These are phyloP conservation scores for Dascillus cervinus DNA, from an alignment of 2,888 invertebrate species.

Conservation along the genomic window DNA sequence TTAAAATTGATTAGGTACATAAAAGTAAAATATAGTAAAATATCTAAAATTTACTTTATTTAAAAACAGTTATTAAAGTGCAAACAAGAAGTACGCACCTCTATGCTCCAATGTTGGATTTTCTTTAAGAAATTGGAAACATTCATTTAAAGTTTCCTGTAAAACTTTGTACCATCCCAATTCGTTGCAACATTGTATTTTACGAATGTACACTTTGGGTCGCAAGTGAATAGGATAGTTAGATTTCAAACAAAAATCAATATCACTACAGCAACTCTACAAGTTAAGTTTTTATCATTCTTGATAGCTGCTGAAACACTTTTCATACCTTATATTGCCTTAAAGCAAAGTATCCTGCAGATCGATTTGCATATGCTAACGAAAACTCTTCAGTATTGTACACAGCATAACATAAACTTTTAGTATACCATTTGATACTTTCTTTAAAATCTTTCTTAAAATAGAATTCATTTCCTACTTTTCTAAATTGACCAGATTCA, in stretches of 20 bases:
- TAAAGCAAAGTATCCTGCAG: constrained; percentile 56
- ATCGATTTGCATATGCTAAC: constrained; percentile 60
- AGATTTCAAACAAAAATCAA: constrained; percentile 50
- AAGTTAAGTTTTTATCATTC: constrained; percentile 15
- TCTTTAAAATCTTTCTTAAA: no score
- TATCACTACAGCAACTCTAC: constrained; percentile 58
- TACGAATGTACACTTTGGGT: constrained; percentile 59
- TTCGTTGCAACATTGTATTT: constrained; percentile 56
- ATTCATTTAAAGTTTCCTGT: constrained; percentile 16
- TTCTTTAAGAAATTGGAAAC: constrained; percentile 18
- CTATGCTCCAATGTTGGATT: no score
- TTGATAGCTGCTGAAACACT: background rate
- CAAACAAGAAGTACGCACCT: no score
- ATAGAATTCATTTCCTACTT: no score
- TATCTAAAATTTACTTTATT: no score
- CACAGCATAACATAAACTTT: constrained; percentile 54
- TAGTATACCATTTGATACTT: constrained; percentile 53
- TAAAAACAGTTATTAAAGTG: no score
- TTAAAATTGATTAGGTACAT: no score
- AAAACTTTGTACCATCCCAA: constrained; percentile 28
- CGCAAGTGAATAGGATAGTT: constrained; percentile 55
- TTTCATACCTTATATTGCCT: constrained; percentile 49
- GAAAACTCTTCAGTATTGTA: constrained; percentile 50
- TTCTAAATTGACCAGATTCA: no score
- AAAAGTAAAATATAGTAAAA: no score